Conservation (phyloP, 2,113 vertebrate species). For the Megaceryle torquata region DNA sequence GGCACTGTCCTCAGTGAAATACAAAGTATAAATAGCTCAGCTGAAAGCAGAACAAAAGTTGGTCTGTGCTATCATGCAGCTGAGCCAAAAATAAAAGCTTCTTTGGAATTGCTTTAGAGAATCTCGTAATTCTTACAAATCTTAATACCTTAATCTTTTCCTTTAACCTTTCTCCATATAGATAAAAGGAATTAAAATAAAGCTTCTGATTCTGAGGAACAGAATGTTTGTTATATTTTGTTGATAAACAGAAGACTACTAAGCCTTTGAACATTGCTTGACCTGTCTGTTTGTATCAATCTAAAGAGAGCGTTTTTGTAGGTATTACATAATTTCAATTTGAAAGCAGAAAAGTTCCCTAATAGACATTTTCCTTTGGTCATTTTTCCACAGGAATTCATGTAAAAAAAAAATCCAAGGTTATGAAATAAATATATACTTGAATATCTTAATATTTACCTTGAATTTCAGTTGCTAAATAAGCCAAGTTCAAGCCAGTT, state of each 20-base stretch:
- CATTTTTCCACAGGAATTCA: background rate
- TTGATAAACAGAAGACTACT: conserved; percentile 9
- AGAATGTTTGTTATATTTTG: conserved; percentile 4
- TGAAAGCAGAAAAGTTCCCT: background rate
- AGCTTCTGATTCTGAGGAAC: conserved; percentile 15
- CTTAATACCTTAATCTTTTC: conserved; percentile 55
- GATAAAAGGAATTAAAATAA: conserved; percentile 59
- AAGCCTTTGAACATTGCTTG: conserved; percentile 16
- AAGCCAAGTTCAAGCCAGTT: background rate
- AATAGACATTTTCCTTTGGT: background rate
- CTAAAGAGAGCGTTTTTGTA: background rate
- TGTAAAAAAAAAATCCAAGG: background rate
- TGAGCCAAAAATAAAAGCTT: conserved; percentile 51
- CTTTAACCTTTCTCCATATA: conserved; percentile 42
- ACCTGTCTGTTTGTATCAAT: background rate
- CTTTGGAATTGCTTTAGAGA: conserved; percentile 37
- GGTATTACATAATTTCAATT: background rate
- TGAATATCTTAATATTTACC: background rate
- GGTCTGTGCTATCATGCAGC: background rate
- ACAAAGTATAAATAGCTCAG: conserved; percentile 45
- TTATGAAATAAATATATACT: background rate
- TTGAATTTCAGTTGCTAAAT: background rate
- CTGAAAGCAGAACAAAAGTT: conserved; percentile 39
- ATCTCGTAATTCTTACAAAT: conserved; percentile 23
- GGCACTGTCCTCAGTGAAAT: conserved; percentile 8